These are phyloP conservation scores for Diorhabda sublineata DNA, from an alignment of 1,140 invertebrate species.

Conservation along the genomic window DNA sequence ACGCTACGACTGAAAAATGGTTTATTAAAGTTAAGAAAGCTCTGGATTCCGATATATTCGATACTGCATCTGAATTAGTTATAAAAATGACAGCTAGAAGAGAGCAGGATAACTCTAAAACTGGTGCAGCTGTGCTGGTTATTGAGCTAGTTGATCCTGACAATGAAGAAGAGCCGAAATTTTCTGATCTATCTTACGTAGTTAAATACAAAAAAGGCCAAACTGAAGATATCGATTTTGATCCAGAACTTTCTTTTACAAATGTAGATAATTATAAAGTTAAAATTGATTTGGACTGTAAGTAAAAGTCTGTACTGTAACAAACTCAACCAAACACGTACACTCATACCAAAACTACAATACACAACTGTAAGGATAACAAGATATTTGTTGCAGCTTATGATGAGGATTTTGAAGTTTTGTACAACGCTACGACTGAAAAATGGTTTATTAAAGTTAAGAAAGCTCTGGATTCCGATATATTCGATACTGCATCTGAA, in stretches of 20 bases:
- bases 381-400: no score
- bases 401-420: no score
- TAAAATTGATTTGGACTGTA: neutral
- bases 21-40: no score
- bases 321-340: no score
- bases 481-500: slow-evolving; percentile 7
- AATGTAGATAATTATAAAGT: neutral
- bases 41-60: slow-evolving; percentile 1
- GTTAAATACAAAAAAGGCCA: slow-evolving; percentile 6
- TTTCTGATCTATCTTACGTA: slow-evolving; percentile 18
- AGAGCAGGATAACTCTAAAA: neutral
- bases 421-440: no score
- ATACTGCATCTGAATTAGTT: slow-evolving; percentile 8
- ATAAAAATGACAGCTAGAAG: slow-evolving; percentile 23
- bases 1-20: no score
- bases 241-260: neutral
- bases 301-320: neutral
- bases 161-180: neutral
- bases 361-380: no score
- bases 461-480: neutral
- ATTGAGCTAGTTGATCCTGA: slow-evolving; percentile 9
- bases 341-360: no score
- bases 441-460: no score
- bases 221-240: neutral
- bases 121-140: slow-evolving; percentile 20